These are phyloP conservation scores for Bos indicus DNA, from an alignment of 2,113 vertebrate species.

Conservation along the genomic window DNA sequence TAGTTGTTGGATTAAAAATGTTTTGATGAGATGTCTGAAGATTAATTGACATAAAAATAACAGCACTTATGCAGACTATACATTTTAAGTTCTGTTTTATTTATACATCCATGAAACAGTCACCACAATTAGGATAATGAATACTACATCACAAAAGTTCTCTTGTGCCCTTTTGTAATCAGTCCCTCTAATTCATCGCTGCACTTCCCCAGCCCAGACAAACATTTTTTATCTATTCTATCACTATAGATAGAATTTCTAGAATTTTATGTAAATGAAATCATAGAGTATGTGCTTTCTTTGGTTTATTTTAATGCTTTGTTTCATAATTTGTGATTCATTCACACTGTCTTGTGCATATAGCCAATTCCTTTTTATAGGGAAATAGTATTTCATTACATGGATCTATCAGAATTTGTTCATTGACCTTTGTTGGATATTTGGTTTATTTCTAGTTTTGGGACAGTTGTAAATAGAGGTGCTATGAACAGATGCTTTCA, in stretches of 20 bases:
- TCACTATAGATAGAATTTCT: not conserved
- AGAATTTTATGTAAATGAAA: not conserved
- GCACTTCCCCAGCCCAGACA: not conserved
- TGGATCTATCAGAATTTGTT: not conserved
- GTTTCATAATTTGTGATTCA: not conserved
- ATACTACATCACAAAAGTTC: not conserved
- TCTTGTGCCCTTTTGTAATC: not conserved
- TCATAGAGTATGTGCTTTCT: not conserved
- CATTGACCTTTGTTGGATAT: not conserved
- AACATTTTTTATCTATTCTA: not conserved
- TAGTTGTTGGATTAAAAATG: not conserved
- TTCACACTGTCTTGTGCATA: not conserved
- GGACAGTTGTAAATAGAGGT: not conserved
- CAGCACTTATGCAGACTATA: not conserved
- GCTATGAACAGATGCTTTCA: not conserved
- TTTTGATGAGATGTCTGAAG: not conserved
- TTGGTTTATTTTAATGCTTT: not conserved
- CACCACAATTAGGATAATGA: not conserved
- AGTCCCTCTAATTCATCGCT: not conserved
- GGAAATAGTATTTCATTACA: not conserved
- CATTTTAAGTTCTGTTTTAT: not conserved
- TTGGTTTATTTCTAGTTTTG: not conserved
- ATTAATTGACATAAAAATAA: not conserved
- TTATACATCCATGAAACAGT: not conserved
- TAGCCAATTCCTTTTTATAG: not conserved